Evolutionary conservation across 1,140 invertebrate species (phyloP), one percentile per base, ranked within the genome.

Genomic region (Delia radicum): DNA sequence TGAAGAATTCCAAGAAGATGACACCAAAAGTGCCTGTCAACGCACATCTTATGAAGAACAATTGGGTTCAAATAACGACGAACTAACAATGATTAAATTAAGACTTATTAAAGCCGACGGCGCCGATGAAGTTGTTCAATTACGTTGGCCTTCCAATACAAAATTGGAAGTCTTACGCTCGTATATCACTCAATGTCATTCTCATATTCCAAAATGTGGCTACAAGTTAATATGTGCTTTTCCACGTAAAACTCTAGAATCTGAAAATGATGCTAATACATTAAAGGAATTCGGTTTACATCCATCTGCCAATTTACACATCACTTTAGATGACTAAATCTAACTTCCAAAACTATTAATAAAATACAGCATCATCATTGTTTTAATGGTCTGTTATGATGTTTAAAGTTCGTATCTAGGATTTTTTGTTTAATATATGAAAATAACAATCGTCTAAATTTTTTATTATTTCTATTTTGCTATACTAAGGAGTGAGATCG

Each of bases 141-240:
- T 86, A 67, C 82, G 83, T 63, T 86, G 84, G 84, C 85, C 85
- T 0, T 85, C 83, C 18, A 80, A 85, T 74, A 86, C 83, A 4
- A 81, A 81, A 71, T 48, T 86, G 33, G 74, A 80, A 28, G 82
- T 79, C 2, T 63, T 86, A n/a, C 77, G 81, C 28, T 75, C 81
- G 0, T 86, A 86, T 74, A 84, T 86, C 24, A 65, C 33, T 0
- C 80, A 83, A 81, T 81, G 82, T 77, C 83, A 85, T 81, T 80
- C 83, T 48, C 82, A 85, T 76, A 84, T 85, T 81, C 78, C 80
- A 18, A 74, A 77, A 28, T 78, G 79, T 15, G 82, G 81, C 24
- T 86, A 85, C 69, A 86, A 86, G 73, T 76, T 86, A 26, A 86
- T 86, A 28, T 84, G 82, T 74, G 81, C 85, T 46, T 86, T 84